Base-by-base conservation (phyloP, 2,888 invertebrate species). In the Gasteruption jaculator region DNA sequence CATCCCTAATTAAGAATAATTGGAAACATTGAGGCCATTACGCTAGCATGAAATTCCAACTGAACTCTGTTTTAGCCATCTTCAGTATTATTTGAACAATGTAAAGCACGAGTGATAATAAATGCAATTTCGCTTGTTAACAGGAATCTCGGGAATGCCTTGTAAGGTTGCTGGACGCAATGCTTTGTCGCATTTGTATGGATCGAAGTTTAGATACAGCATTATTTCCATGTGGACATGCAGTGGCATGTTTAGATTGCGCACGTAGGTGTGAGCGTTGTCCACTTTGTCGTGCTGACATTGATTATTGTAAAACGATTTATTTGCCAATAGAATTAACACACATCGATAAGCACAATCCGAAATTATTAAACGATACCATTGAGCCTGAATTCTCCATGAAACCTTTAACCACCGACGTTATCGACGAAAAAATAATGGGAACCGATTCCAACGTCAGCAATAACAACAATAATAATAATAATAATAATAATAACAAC, bases 151-250 rank as follows among this genome's bases (percentile, higher is more conserved):
- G 76, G 44, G 76, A 77, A 54, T 74, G 74, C 46, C 61, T 78
- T 37, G 72, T 74, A 20, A 74, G 76, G 42, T 65, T 78, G 53
- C 68, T 80, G 53, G 83, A 84, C 60, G 81, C 84, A 38, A 81
- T 88, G 74, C 83, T 86, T 32, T 92, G 91, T 68, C 83, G 86
- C 63, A 87, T 90, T 56, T 92, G 92, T 67, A 89, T 91, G 88
- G 91, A 91, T 74, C 77, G 76, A 37, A 79, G 82, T 43, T 83
- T 91, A 63, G 84, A 89, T 73, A 83, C 87, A 22, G 84, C 86
- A 54, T 85, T 92, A 72, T 82, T 87, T 73, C 91, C 91, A 2
- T 92, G 92, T 66, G 81, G 87, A n/a, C 92, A 92, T 71, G 85
- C 88, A 37, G 82, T 87, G 35, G 87, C 90, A 58, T 91, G 91